A percentile compares a stretch with the other conserved stretches of the same genome.
Conservation (phyloP, 2,113 vertebrate species). For the Malurus cyaneus region DNA sequence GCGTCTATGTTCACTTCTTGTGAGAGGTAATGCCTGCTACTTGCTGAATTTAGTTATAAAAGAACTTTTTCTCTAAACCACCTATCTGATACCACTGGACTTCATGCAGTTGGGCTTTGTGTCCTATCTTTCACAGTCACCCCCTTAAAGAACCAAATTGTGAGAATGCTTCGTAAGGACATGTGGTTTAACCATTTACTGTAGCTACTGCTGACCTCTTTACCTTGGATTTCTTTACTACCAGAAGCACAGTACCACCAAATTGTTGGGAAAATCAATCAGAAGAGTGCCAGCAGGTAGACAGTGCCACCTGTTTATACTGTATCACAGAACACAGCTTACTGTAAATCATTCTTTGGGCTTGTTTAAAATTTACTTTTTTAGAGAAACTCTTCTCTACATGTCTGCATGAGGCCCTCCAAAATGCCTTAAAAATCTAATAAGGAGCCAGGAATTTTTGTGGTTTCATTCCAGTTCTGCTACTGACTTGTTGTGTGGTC, state of each 20-base stretch:
- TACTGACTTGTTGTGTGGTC: constrained; percentile 62
- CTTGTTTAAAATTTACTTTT: neutral
- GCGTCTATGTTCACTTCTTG: neutral
- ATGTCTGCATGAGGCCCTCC: neutral
- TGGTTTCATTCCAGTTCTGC: constrained; percentile 56
- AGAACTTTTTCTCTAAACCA: neutral
- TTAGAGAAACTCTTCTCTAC: neutral
- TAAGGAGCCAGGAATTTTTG: constrained; percentile 58
- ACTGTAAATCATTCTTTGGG: neutral
- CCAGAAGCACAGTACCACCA: neutral
- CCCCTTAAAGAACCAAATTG: neutral
- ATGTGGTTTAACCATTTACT: constrained; percentile 6
- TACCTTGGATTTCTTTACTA: constrained; percentile 1
- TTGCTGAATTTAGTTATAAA: neutral
- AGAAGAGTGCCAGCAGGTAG: constrained; percentile 10
- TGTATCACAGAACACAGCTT: fast-evolving
- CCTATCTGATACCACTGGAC: neutral
- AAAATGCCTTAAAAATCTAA: constrained; percentile 48
- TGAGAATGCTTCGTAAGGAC: neutral
- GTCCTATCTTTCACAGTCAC: neutral
- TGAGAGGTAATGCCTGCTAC: neutral
- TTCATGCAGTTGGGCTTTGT: fast-evolving
- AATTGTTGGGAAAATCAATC: constrained; percentile 19
- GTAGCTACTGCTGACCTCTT: neutral
- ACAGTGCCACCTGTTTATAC: neutral